Percentiles rank a stretch among this genome's conserved stretches.
Conservation (phyloP, 92 coral and sea anemone species). For the Isaurus tuberculatus region DNA sequence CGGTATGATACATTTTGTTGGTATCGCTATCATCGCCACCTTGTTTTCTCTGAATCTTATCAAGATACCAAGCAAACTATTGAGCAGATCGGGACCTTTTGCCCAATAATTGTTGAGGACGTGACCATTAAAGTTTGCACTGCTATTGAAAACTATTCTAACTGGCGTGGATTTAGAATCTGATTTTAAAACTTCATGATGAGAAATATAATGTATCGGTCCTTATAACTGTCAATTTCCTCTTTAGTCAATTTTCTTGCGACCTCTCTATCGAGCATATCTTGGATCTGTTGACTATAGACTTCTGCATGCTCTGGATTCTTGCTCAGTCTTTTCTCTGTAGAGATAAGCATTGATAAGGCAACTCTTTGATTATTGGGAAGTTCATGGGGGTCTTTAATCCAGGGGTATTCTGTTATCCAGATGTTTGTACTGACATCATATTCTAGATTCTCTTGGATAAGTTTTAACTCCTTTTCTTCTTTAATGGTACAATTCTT, state of each 20-base stretch:
- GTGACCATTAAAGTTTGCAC: conserved; percentile 55
- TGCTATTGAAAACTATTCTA: conserved; percentile 66
- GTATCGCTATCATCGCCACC: conserved; percentile 37
- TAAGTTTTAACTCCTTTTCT: no score
- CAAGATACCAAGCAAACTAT: conserved; percentile 61
- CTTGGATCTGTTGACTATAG: conserved; percentile 45
- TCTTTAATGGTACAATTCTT: conserved; percentile 52
- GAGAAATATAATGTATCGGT: conserved; percentile 66
- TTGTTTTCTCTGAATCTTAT: conserved; percentile 66
- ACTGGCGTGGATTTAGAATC: conserved; percentile 66
- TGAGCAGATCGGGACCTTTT: conserved; percentile 65
- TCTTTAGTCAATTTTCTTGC: conserved; percentile 55
- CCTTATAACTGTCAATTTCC: conserved; percentile 51
- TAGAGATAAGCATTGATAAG: conserved; percentile 47
- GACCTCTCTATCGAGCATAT: conserved; percentile 55
- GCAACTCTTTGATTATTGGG: conserved; percentile 54
- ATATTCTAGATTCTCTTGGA: background rate
- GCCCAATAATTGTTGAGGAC: conserved; percentile 65
- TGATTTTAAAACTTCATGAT: conserved; percentile 67
- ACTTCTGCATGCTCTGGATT: conserved; percentile 50
- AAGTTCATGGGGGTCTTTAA: conserved; percentile 33
- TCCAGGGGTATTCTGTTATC: conserved; percentile 58
- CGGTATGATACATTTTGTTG: conserved; percentile 50
- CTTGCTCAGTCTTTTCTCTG: conserved; percentile 50
- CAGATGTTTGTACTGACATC: conserved; percentile 38